Evolutionary conservation across 1,140 invertebrate genomes (phyloP), one percentile per base, ranked within the genome.

Genomic region (Centruroides vittatus): DNA sequence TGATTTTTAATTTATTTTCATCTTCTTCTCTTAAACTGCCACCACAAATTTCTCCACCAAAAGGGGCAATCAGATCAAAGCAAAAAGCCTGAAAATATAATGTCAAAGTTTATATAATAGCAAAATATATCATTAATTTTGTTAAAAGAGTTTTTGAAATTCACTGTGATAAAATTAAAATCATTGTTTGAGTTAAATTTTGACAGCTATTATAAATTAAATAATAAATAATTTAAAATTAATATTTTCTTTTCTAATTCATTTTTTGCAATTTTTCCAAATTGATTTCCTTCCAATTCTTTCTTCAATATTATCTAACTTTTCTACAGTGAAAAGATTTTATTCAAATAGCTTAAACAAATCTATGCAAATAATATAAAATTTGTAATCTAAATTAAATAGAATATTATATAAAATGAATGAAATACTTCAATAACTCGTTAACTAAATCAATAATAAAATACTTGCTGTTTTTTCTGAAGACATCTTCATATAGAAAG

Each of bases 11-110:
- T 58, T 79, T 76, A 0, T 82, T 73, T 65, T 82, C 84, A 74
- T 86, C 71, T 70, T 88, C 81, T 77, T 98, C 93, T 63, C 96
- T 85, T 4, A 98, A 74, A 78, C 91, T 92, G 1, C 95, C 95
- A 36, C 95, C 95, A 67, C 86, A 86, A 36, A 98, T 73, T 78
- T 98, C 95, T 0, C 95, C 96, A 47, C 96, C 86, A 13, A 79
- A 75, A 49, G 93, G 89, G 59, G 84, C 82, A 47, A 98, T 73
- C 0, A 98, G 76, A 75, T 99, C 96, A 66, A 97, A 78, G 58
- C 90, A 89, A 58, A 79, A 75, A n/a, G 84, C 86, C 84, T 87
- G 69, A 51, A 62, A 58, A 9, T 10, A 35, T 34, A 23, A 23
- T 23, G 1, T 53, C 12, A 60, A 61, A 51, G 23, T 23, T 1